Conservation (phyloP, 2,797 vertebrate species). For the Cynopterus sphinx region DNA sequence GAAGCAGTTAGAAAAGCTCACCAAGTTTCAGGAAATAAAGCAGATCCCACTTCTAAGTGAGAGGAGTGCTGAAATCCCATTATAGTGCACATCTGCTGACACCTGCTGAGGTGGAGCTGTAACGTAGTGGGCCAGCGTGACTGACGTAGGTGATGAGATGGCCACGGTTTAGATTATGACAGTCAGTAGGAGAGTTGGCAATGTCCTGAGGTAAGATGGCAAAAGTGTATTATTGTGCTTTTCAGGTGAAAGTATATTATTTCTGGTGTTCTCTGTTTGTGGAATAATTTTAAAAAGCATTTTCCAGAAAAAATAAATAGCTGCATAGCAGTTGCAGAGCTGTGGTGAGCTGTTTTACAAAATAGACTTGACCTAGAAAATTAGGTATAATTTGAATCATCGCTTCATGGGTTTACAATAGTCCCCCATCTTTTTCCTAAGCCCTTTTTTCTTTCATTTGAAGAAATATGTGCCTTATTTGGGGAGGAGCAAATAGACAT, state of each 20-base stretch:
- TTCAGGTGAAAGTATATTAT: background rate
- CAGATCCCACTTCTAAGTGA: background rate
- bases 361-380: background rate
- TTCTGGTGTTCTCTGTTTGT: background rate
- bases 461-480: background rate
- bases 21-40: background rate
- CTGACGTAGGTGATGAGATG: background rate
- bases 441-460: background rate
- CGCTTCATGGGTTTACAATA: background rate
- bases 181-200: background rate
- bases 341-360: background rate
- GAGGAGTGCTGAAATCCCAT: background rate
- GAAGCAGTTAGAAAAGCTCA: background rate
- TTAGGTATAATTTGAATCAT: background rate
- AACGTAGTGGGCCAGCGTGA: background rate
- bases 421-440: background rate
- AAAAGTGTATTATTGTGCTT: background rate
- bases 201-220: background rate
- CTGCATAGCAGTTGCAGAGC: background rate
- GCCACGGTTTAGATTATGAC: background rate
- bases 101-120: background rate
- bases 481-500: background rate
- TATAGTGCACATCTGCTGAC: background rate
- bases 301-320: conserved; percentile 11
- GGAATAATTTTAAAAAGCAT: background rate